Conservation (phyloP, 2,888 invertebrate genomes). For the Lymantria dispar region DNA sequence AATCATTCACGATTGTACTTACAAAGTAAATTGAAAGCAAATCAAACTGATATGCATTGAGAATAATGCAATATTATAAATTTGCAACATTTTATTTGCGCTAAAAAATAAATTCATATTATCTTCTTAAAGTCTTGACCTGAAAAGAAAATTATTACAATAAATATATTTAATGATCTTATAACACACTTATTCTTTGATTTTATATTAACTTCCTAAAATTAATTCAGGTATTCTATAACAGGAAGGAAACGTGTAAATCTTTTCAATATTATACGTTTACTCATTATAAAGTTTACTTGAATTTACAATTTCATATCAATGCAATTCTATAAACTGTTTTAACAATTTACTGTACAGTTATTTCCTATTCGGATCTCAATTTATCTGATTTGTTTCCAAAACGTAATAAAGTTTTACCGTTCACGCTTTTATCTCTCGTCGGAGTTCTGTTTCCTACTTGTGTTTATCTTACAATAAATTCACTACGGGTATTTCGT, state of each 20-base stretch:
- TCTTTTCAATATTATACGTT: not conserved
- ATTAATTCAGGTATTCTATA: no score
- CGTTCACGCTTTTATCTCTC: slow-evolving; percentile 6
- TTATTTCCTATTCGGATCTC: slow-evolving; percentile 1
- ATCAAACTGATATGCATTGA: slow-evolving; percentile 32
- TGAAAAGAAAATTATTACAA: no score
- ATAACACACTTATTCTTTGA: no score
- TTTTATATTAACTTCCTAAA: no score
- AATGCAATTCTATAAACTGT: not conserved
- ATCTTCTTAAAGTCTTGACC: no score
- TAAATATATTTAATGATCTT: no score
- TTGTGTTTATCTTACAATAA: slow-evolving; percentile 28
- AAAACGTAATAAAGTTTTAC: not conserved
- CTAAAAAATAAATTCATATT: no score
- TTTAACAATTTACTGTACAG: not conserved
- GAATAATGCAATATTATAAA: no score
- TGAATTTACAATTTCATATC: not conserved
- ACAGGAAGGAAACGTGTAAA: no score
- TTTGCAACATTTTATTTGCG: no score
- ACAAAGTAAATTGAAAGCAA: slow-evolving; percentile 62
- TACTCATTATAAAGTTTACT: not conserved
- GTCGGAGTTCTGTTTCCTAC: slow-evolving; percentile 16
- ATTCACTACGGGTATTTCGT: slow-evolving; percentile 21
- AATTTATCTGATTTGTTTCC: not conserved
- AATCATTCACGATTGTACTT: slow-evolving; percentile 69